Base-by-base conservation (phyloP, 2,888 invertebrate genomes). In the Nymphalis urticae region DNA sequence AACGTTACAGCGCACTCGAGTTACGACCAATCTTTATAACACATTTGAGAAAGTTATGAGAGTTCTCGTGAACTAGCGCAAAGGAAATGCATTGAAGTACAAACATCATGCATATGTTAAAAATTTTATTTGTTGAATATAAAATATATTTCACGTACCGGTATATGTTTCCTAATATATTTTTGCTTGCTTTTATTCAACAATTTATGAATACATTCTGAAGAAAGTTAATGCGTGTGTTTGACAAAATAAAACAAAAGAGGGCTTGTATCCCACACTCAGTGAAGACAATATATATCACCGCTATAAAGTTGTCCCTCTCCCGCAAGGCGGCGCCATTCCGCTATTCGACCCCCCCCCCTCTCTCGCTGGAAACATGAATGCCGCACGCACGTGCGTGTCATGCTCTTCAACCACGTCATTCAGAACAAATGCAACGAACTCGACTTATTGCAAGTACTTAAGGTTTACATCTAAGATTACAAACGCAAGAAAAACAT, bases 321-420 rank as follows among this genome's bases (percentile, higher is more conserved):
- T 88, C 90, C 88, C 89, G 86, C 89, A 82, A 85, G 85, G 89
- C 87, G 90, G 90, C 91, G 90, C 90, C 90, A 88, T 79, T 73
- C 76, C 76, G 74, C 74, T 74, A 21, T 21, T 59, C 77, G n/a
- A n/a, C n/a, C n/a, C n/a, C n/a, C 78, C 80, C 80, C 78, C 79
- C 77, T 79, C 75, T 76, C 32, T n/a, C 54, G 77, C 48, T 70
- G 69, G 78, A 70, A 67, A 65, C 75, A 66, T 69, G 68, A 65
- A 77, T 75, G 76, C 72, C 79, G 79, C 83, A 90, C 90, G 90
- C 92, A 91, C 89, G 91, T 92, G 91, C 90, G 89, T 88, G 83
- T 76, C 76, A 74, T 72, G 76, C 85, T 84, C 82, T 84, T 84
- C 81, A 84, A 82, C 80, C 82, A 82, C 77, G 75, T 77, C 83